Conservation (phyloP, 2,797 vertebrate species). For the Merluccius polli region DNA sequence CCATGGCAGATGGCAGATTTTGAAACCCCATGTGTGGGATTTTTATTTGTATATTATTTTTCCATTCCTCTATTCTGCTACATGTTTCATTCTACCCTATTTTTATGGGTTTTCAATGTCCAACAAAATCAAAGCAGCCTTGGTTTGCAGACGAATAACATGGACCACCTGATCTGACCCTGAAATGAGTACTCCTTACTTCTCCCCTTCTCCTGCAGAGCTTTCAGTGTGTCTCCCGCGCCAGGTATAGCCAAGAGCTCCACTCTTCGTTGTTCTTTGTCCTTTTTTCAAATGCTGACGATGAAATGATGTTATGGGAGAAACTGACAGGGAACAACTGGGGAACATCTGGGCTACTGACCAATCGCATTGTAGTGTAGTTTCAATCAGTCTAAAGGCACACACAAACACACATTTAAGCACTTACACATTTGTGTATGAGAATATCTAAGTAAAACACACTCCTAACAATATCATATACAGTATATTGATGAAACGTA, state of each 20-base stretch:
- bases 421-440: no score
- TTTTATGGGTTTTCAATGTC: background rate
- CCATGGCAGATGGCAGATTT: no score
- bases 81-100: background rate
- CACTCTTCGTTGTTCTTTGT: slow-evolving; percentile 23
- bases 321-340: slow-evolving; percentile 33
- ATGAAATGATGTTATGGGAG: slow-evolving; percentile 39
- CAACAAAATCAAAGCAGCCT: background rate
- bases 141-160: background rate
- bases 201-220: slow-evolving; percentile 27
- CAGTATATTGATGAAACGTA: background rate
- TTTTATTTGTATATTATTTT: background rate
- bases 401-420: background rate
- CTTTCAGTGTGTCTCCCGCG: background rate
- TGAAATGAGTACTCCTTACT: background rate
- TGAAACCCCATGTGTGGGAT: background rate
- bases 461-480: background rate
- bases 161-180: background rate
- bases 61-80: background rate
- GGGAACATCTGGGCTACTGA: slow-evolving; percentile 33
- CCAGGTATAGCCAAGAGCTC: background rate
- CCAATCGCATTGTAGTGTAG: background rate
- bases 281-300: slow-evolving; percentile 40
- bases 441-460: background rate
- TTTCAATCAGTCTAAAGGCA: background rate